Conservation (phyloP, 2,888 invertebrate species). For the Apamea monoglypha region DNA sequence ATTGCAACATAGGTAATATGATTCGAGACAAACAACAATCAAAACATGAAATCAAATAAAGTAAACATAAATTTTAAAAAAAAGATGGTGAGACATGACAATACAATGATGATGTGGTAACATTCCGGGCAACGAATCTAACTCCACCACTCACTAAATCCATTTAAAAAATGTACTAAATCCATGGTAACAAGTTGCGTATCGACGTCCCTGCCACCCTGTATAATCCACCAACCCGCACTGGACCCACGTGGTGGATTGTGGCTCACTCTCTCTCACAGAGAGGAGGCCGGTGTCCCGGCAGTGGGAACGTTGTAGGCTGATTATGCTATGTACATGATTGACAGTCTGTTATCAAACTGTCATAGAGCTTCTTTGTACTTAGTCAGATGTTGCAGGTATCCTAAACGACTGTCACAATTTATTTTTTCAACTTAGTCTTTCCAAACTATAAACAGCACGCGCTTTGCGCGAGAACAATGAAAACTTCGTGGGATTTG, state of each 20-base stretch:
- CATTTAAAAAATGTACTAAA: too few relatives aligned
- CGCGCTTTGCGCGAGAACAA: background rate
- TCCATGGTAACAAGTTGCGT: too few relatives aligned
- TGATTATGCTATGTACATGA: background rate
- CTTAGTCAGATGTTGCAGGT: background rate
- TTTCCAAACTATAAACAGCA: background rate
- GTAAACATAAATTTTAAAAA: too few relatives aligned
- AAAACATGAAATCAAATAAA: too few relatives aligned
- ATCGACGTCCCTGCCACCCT: too few relatives aligned
- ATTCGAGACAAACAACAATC: too few relatives aligned
- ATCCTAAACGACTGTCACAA: background rate
- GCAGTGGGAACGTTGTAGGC: background rate
- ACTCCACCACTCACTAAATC: too few relatives aligned
- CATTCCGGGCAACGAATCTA: too few relatives aligned
- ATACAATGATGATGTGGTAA: too few relatives aligned
- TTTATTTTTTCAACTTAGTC: background rate
- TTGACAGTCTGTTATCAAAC: background rate
- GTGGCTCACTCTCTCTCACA: background rate
- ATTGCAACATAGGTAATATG: too few relatives aligned
- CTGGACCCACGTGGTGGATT: background rate
- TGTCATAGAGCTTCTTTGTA: background rate
- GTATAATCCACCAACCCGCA: background rate
- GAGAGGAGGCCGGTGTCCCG: background rate
- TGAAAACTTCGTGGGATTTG: background rate
- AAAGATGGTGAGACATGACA: too few relatives aligned